Percentiles rank a stretch among this genome's conserved stretches.
phyloP scores from a whole-genome alignment of 2,113 vertebrate genomes.

The Jaculus jaculus region DNA sequence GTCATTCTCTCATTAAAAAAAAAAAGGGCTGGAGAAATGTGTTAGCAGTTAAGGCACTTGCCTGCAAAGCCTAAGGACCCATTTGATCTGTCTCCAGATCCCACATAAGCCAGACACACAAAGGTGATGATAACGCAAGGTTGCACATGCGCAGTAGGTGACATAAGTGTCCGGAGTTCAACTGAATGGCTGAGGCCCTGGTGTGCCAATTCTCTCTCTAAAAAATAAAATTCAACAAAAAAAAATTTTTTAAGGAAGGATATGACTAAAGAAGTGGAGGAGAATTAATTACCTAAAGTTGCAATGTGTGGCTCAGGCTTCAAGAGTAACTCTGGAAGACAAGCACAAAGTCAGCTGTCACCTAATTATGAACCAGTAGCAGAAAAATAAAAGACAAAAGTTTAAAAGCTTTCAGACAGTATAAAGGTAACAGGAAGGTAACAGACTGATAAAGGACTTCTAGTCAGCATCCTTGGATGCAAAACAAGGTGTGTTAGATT shows the following conservation, averaged over 20 bases:
- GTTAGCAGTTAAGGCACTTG: no score
- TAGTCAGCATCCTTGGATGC: neutral
- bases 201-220: no score
- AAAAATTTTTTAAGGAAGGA: neutral
- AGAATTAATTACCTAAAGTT: neutral
- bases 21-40: no score
- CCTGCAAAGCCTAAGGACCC: no score
- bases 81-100: no score
- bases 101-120: no score
- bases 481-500: neutral
- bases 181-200: no score
- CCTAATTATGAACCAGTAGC: neutral
- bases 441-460: neutral
- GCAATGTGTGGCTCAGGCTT: neutral
- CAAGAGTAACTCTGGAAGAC: neutral
- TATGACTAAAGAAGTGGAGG: neutral
- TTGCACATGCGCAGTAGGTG: no score
- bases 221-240: no score
- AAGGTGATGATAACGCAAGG: no score
- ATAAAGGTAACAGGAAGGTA: neutral
- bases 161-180: no score
- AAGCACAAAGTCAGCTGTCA: neutral
- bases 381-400: conserved; percentile 6
- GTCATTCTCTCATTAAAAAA: no score
- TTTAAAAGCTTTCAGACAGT: neutral